phyloP scores from a whole-genome alignment of 64 coral and sea anemone species.

The Montipora sp. region DNA sequence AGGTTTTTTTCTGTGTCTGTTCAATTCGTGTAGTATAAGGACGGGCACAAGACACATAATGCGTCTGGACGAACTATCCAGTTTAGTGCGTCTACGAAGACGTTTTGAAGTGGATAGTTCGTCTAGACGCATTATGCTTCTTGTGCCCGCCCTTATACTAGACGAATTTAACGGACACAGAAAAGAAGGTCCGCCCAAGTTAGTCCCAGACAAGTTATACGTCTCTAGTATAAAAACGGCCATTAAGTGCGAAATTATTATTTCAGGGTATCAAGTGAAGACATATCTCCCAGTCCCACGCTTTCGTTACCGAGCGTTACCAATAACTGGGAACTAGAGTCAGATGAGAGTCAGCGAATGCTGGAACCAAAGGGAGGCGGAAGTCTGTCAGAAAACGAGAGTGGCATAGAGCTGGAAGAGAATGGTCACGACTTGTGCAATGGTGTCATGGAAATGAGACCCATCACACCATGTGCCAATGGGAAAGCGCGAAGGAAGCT shows the following conservation, averaged over 20 bases:
- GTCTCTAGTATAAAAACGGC: no score
- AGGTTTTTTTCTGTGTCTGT: no score
- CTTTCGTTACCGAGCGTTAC: neutral
- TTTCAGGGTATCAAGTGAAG: neutral
- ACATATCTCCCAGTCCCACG: neutral
- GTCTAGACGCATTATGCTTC: no score
- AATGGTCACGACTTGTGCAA: neutral
- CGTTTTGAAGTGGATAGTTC: no score
- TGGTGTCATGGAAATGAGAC: neutral
- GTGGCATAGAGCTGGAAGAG: conserved; percentile 17
- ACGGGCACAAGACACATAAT: no score
- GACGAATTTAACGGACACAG: no score
- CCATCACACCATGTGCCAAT: neutral
- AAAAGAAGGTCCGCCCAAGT: no score
- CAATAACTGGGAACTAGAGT: neutral
- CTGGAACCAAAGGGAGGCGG: neutral
- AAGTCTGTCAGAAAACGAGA: conserved; percentile 3
- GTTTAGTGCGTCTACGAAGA: no score
- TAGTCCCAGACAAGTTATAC: no score
- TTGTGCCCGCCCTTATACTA: no score
- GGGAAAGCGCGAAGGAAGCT: neutral
- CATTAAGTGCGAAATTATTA: neutral
- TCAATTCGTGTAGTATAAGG: no score
- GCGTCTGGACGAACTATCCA: no score
- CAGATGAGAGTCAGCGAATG: conserved; percentile 7